Base-by-base conservation (phyloP, 2,797 vertebrate genomes). In the Gastrophryne carolinensis region DNA sequence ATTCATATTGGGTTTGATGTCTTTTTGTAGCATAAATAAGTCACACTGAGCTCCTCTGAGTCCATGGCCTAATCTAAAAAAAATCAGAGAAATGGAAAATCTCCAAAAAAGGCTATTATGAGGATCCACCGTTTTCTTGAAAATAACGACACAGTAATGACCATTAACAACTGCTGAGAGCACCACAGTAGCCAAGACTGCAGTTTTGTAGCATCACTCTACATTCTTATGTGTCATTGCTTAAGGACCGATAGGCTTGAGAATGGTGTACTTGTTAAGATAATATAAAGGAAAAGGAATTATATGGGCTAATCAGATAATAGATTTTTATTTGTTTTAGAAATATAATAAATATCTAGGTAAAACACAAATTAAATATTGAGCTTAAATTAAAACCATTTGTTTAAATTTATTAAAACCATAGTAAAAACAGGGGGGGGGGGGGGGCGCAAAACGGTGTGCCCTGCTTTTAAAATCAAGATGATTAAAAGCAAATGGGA, bases 1-100 rank as follows among this genome's bases (percentile, higher is more conserved):
- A 66, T 74, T 74, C 65, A 50, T 70, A 44, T 24, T 49, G 62
- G 47, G 21, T 61, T 61, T 60, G 29, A 72, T 72, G 30, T 61
- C 39, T 72, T 23, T 61, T 72, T 72, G 27, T 73, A 19, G 27
- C 27, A 52, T 44, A 61, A 60, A 30, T 52, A 61, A 61, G 57
- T 52, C 57, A 35, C 17, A 52, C 24, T 37, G 39, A 72, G 70
- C 39, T 52, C 41, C 57, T 58, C 27, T 60, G 54, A 70, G 37
- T 47, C 67, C 49, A 15, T 41, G 35, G 10, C 52, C 66, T 29
- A 56, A 56, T 56, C 66, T 69, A 35, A 53, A 41, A 26, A 17
- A 34, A 32, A 1, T 23, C 26, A 65, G 32, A 49, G 17, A 32
- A 39, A 27, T 27, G 23, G 5, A 44, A 56, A 41, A 39, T 3